Conservation (phyloP, 2,888 invertebrate species). For the Craniophora ligustri region DNA sequence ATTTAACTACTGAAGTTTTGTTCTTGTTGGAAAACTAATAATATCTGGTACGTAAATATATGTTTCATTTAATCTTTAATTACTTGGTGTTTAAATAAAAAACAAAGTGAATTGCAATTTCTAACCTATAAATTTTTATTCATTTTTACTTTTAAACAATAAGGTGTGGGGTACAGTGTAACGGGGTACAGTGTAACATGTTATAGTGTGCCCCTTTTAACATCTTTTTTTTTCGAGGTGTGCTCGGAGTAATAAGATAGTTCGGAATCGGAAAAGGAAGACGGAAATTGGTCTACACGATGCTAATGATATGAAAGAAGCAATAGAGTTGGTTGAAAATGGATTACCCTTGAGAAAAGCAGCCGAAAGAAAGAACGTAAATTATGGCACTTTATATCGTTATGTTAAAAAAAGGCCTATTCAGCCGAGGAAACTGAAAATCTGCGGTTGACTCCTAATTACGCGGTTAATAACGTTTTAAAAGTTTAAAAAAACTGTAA, state of each 20-base stretch:
- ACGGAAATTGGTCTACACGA: conserved; percentile 20
- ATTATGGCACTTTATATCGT: no score
- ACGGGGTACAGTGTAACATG: conserved; percentile 6
- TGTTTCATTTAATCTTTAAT: conserved; percentile 2
- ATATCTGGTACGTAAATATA: conserved; percentile 9
- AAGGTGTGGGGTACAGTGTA: conserved; percentile 3
- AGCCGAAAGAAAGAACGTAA: conserved; percentile 13
- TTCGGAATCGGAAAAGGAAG: conserved; percentile 23
- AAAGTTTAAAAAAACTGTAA: no score
- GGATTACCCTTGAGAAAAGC: conserved; percentile 19
- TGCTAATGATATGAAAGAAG: conserved; percentile 17
- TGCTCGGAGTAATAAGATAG: conserved; percentile 9
- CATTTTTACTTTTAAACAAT: conserved; percentile 7
- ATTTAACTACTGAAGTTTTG: conserved; percentile 4
- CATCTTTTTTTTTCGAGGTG: conserved; percentile 9
- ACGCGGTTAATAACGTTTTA: no score
- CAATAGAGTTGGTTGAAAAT: conserved; percentile 17
- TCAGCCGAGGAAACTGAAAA: no score
- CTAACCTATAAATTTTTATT: conserved; percentile 10
- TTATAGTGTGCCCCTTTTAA: conserved; percentile 6
- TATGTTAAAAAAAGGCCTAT: no score
- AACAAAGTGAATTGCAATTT: conserved; percentile 11
- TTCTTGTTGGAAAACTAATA: conserved; percentile 8
- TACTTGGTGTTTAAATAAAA: conserved; percentile 6
- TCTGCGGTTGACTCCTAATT: no score